phyloP scores from a whole-genome alignment of 2,888 invertebrate genomes.

The Pasiphila rectangulata region DNA sequence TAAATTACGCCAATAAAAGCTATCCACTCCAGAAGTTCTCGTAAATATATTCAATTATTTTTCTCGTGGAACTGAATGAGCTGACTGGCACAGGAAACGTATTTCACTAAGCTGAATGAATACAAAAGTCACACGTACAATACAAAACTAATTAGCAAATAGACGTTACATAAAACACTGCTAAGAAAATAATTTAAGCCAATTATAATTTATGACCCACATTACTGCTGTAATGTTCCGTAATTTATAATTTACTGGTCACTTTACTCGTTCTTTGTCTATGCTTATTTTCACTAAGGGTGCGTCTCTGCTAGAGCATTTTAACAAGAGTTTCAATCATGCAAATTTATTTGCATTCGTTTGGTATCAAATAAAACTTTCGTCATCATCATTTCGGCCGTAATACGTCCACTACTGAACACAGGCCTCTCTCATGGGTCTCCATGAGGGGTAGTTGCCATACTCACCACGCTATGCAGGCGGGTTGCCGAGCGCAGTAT shows the following conservation, averaged over 20 bases:
- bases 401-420: no score
- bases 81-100: constrained; percentile 17
- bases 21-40: constrained; percentile 3
- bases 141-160: constrained; percentile 23
- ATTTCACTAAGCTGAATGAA: constrained; percentile 15
- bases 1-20: constrained; percentile 4
- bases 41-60: constrained; percentile 9
- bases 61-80: constrained; percentile 9
- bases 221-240: constrained; percentile 20
- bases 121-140: constrained; percentile 13
- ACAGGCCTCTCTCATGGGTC: no score
- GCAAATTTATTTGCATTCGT: no score
- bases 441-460: no score
- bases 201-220: constrained; percentile 22
- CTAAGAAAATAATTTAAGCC: constrained; percentile 25
- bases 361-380: no score
- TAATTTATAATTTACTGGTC: constrained; percentile 26
- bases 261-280: constrained; percentile 13
- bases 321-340: no score
- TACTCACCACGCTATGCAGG: no score
- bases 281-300: constrained; percentile 18
- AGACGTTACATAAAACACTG: constrained; percentile 19
- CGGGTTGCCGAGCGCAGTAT: no score
- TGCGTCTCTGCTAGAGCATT: not conserved
- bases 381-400: no score